phyloP scores from a whole-genome alignment of 2,113 vertebrate species.

The Cichladusa arquata region DNA sequence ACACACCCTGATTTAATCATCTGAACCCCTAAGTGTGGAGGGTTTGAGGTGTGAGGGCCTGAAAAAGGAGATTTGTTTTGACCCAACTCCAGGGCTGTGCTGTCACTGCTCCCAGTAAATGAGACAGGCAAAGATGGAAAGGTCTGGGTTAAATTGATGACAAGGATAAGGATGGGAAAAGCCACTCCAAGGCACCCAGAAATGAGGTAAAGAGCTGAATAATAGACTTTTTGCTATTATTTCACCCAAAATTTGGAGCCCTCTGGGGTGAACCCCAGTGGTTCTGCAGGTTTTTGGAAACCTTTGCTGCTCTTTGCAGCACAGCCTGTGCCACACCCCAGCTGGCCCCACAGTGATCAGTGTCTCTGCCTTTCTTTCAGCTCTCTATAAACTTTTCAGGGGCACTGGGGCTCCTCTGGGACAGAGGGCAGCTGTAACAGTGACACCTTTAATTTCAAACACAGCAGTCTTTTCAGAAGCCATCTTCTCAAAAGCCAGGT shows the following conservation, averaged over 20 bases:
- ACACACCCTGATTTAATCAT: neutral
- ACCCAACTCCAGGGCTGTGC: neutral
- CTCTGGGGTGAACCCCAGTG: neutral
- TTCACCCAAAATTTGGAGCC: neutral
- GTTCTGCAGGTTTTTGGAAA: neutral
- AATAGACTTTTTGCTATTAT: neutral
- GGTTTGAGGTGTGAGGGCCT: neutral
- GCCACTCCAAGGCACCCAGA: neutral
- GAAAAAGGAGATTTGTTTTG: neutral
- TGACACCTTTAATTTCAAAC: neutral
- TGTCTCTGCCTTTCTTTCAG: neutral
- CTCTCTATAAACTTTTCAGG: neutral
- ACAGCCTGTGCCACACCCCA: neutral
- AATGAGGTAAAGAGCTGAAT: neutral
- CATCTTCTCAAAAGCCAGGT: neutral
- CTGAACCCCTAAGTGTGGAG: neutral
- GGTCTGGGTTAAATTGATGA: neutral
- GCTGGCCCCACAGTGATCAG: neutral
- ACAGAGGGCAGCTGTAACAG: neutral
- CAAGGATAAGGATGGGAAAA: neutral
- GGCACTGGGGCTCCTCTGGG: neutral
- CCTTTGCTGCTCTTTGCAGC: neutral
- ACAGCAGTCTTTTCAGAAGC: neutral
- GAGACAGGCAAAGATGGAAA: accelerated
- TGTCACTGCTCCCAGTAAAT: neutral